Evolutionary conservation across 2,113 vertebrate species (phyloP).

Genomic region (Ammodytes dubius): DNA sequence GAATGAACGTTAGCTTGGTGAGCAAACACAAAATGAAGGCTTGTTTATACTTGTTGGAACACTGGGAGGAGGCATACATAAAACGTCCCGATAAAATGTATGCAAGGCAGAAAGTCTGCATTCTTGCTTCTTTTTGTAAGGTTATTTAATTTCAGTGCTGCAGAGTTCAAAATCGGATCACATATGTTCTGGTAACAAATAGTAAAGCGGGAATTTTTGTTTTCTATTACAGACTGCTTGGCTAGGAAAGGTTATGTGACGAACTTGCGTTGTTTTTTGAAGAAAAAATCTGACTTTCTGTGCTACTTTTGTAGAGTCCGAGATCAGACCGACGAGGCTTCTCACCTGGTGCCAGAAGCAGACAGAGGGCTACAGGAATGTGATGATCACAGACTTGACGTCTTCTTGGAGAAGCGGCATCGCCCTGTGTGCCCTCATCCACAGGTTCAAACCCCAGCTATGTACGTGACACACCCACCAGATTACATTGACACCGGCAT

Average conservation of each 20-base stretch:
- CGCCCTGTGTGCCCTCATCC: conserved; percentile 94
- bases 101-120: conserved; percentile 3
- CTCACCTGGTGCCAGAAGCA: conserved; percentile 97
- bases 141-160: not conserved
- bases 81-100: conserved; percentile 1
- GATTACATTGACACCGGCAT: not conserved
- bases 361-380: conserved; percentile 91
- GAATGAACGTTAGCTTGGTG: conserved; percentile 4
- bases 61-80: not conserved
- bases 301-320: conserved; percentile 87
- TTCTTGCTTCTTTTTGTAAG: not conserved
- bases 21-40: conserved; percentile 31
- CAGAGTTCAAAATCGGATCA: not conserved
- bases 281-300: not conserved
- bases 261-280: not conserved
- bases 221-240: not conserved
- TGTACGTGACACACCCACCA: conserved; percentile 84
- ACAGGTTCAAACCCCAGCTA: conserved; percentile 94
- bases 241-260: not conserved
- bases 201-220: conserved; percentile 2
- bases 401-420: conserved; percentile 93
- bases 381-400: conserved; percentile 89
- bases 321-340: conserved; percentile 91
- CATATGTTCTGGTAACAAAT: not conserved
- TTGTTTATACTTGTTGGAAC: conserved; percentile 58